These are phyloP conservation scores for Galeopterus variegatus DNA, from an alignment of 2,113 vertebrate genomes.

Conservation along the genomic window DNA sequence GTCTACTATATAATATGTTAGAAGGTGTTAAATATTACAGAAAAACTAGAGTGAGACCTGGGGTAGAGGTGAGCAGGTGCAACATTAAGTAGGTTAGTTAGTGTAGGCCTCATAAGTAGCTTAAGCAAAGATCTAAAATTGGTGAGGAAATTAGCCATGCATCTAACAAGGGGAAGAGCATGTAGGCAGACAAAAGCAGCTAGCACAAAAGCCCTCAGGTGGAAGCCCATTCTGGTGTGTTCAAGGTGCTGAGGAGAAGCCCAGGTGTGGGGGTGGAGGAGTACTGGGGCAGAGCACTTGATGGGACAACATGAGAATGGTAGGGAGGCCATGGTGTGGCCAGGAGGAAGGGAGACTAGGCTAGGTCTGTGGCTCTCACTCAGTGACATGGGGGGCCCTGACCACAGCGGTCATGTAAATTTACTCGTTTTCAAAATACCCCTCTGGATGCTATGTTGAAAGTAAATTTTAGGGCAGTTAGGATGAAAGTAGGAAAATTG, in stretches of 20 bases:
- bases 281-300: too few species aligned
- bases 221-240: background rate
- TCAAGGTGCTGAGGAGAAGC: background rate
- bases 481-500: background rate
- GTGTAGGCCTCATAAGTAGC: background rate
- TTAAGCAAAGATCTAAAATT: background rate
- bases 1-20: background rate
- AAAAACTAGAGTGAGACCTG: background rate
- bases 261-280: background rate
- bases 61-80: fast-evolving
- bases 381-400: background rate
- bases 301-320: fast-evolving
- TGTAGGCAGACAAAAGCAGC: background rate
- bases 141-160: background rate
- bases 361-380: background rate
- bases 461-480: background rate
- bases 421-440: background rate
- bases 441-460: background rate
- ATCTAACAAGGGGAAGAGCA: background rate
- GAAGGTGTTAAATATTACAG: too few species aligned
- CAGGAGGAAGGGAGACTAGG: background rate
- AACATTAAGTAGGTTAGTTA: background rate
- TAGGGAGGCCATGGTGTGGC: background rate
- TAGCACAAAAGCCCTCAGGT: background rate
- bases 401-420: fast-evolving